phyloP scores from a whole-genome alignment of 2,797 vertebrate genomes.

The Hippoglossus hippoglossus region DNA sequence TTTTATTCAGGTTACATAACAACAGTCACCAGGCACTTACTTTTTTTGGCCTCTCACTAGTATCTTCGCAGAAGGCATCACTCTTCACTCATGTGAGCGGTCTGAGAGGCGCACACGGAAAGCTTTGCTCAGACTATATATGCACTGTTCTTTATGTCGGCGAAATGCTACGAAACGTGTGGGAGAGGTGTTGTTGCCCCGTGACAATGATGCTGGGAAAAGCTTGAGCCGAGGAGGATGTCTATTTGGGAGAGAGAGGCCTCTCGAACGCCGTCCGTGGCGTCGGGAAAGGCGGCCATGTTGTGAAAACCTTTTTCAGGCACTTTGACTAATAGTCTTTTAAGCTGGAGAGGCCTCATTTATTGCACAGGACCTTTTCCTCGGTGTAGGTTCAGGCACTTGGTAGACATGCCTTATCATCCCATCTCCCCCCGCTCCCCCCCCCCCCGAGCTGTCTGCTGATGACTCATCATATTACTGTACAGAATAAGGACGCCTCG shows the following conservation, averaged over 20 bases:
- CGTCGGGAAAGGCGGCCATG: conserved; percentile 34
- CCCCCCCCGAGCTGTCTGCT: conserved; percentile 41
- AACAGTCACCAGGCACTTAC: conserved; percentile 68
- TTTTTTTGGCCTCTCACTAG: conserved; percentile 55
- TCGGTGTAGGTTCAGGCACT: conserved; percentile 72
- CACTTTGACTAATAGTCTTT: conserved; percentile 56
- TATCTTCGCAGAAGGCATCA: conserved; percentile 47
- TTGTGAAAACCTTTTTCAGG: conserved; percentile 43
- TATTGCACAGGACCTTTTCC: conserved; percentile 78
- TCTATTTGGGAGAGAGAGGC: conserved; percentile 35
- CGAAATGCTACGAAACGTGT: conserved; percentile 37
- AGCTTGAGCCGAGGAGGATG: conserved; percentile 54
- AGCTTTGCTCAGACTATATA: conserved; percentile 59
- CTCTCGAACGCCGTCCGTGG: conserved; percentile 25
- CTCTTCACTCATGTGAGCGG: conserved; percentile 46
- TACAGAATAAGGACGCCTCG: conserved; percentile 69
- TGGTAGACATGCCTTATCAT: conserved; percentile 81
- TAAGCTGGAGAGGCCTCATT: conserved; percentile 70
- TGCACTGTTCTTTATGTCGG: conserved; percentile 59
- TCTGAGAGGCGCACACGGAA: conserved; percentile 30
- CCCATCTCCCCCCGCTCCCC: conserved; percentile 26
- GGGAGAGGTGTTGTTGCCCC: conserved; percentile 36
- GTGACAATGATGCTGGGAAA: conserved; percentile 36
- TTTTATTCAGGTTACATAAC: conserved; percentile 79
- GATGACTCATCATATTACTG: conserved; percentile 72